Percentiles rank a stretch among this genome's conserved stretches.
Evolutionary conservation across 2,797 vertebrate genomes (phyloP).

Genomic region (Helostoma temminkii): DNA sequence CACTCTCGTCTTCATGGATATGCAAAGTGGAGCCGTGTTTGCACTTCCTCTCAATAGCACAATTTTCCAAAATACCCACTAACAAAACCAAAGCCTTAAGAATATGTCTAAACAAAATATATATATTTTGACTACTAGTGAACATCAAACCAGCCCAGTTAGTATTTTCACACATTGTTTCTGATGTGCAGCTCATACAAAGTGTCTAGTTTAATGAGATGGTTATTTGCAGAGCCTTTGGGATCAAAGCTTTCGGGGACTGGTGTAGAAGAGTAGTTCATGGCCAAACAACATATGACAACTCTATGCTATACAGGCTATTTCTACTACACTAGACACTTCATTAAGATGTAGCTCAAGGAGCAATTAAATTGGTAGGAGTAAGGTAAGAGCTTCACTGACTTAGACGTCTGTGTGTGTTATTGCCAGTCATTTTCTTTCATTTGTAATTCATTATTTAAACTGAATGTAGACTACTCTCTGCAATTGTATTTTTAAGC

Average conservation of each 20-base stretch:
- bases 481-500: background rate
- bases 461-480: slow-evolving; percentile 4
- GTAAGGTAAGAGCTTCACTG: background rate
- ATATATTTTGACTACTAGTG: background rate
- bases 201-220: slow-evolving; percentile 46
- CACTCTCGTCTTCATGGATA: too few species aligned
- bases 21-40: too few species aligned
- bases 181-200: slow-evolving; percentile 14
- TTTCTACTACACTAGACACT: slow-evolving; percentile 22
- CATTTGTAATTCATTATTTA: slow-evolving; percentile 26
- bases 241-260: slow-evolving; percentile 47
- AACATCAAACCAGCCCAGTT: slow-evolving; percentile 1
- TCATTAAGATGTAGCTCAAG: slow-evolving; percentile 62
- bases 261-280: slow-evolving; percentile 25
- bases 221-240: slow-evolving; percentile 38
- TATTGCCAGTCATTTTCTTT: background rate
- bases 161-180: background rate
- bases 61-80: too few species aligned
- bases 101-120: background rate
- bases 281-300: slow-evolving; percentile 36
- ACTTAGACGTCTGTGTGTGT: background rate
- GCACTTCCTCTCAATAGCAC: too few species aligned
- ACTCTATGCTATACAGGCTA: slow-evolving; percentile 2
- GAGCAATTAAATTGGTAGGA: slow-evolving; percentile 60
- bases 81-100: too few species aligned